Conservation (phyloP, 2,888 invertebrate species). For the Chrysolina oricalcia region DNA sequence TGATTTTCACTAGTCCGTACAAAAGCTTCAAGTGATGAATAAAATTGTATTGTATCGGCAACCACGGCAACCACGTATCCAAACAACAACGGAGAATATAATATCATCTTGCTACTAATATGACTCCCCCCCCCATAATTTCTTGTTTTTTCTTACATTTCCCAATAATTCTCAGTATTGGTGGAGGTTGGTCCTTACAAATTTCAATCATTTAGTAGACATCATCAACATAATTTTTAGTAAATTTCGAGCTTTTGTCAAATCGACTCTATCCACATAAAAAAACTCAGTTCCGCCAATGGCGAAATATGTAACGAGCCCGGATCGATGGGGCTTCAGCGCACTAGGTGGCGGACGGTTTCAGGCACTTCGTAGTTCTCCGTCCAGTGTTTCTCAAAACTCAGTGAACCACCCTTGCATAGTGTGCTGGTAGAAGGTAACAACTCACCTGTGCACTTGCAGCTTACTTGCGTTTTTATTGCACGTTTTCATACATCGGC, state of each 20-base stretch:
- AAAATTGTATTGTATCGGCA: no score
- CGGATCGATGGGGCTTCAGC: slow-evolving; percentile 64
- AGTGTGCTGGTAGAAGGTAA: slow-evolving; percentile 63
- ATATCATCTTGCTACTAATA: no score
- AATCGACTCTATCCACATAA: slow-evolving; percentile 2
- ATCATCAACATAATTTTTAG: background rate
- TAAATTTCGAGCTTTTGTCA: no score
- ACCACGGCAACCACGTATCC: no score
- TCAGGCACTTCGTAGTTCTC: slow-evolving; percentile 45
- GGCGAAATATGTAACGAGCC: slow-evolving; percentile 36
- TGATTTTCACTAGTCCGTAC: no score
- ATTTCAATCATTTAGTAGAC: no score
- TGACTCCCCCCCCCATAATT: no score
- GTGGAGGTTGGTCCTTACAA: no score
- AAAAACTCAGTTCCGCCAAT: slow-evolving; percentile 43
- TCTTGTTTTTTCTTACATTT: no score
- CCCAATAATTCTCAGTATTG: no score
- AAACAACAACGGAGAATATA: no score
- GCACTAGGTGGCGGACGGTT: slow-evolving; percentile 56
- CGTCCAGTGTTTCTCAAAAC: slow-evolving; percentile 58
- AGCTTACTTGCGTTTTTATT: slow-evolving; percentile 28
- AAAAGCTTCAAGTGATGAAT: no score
- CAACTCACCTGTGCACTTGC: slow-evolving; percentile 49
- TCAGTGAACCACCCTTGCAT: slow-evolving; percentile 61
- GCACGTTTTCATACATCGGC: background rate